Conservation (phyloP, 2,113 vertebrate species). For the Myotis brandtii region DNA sequence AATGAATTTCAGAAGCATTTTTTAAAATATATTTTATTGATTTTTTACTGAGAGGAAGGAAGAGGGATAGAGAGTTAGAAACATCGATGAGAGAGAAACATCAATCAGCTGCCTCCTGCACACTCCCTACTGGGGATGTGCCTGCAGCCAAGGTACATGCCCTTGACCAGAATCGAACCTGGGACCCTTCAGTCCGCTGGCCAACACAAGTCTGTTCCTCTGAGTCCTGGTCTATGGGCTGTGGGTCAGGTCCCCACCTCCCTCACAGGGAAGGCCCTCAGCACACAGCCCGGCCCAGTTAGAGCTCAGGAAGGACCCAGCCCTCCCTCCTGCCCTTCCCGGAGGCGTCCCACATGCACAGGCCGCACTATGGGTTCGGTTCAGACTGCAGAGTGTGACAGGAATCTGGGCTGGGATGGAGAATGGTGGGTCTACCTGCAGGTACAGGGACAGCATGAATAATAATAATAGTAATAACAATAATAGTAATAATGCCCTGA, state of each 20-base stretch:
- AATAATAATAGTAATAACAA: background rate
- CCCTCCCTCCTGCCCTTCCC: background rate
- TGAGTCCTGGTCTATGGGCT: too few relatives aligned
- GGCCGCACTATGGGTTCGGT: fast-evolving
- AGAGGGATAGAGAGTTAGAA: too few relatives aligned
- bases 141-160: too few relatives aligned
- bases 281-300: background rate
- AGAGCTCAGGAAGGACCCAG: background rate
- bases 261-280: too few relatives aligned
- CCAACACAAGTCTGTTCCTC: background rate
- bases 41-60: too few relatives aligned
- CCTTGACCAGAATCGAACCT: too few relatives aligned
- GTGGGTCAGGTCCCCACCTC: background rate
- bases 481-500: background rate
- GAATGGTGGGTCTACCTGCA: background rate
- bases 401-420: background rate
- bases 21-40: too few relatives aligned
- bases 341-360: fast-evolving
- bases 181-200: too few relatives aligned
- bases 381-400: background rate
- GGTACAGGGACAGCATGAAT: too few relatives aligned
- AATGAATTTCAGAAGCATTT: background rate
- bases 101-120: too few relatives aligned
- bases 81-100: too few relatives aligned
- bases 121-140: too few relatives aligned